Percentiles rank a stretch among this genome's conserved stretches.
phyloP scores from a whole-genome alignment of 1,140 invertebrate genomes.

The Araneus ventricosus region DNA sequence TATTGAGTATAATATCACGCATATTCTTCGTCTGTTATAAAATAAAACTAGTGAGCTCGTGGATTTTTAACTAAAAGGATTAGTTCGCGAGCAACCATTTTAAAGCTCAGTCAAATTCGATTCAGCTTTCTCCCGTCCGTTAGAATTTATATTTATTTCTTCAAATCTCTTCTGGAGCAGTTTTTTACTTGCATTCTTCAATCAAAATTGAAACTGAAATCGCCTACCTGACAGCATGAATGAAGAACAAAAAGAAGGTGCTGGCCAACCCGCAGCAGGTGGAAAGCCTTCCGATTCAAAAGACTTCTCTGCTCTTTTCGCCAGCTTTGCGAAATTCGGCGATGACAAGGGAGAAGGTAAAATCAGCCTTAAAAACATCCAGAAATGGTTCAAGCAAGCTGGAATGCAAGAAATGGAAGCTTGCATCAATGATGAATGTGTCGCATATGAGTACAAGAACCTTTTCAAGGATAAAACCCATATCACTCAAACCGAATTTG shows the following conservation, averaged over 20 bases:
- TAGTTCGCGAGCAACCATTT: no score
- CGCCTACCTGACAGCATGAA: neutral
- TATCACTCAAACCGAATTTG: neutral
- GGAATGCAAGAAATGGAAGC: neutral
- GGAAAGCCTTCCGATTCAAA: neutral
- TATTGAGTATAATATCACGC: no score
- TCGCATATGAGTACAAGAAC: neutral
- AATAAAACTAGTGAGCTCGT: no score
- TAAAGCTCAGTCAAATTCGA: no score
- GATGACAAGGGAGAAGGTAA: neutral
- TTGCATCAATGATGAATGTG: neutral
- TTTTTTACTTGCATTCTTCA: neutral
- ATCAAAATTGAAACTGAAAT: neutral
- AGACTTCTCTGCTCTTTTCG: neutral
- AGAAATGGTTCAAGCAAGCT: neutral
- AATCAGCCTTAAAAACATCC: neutral
- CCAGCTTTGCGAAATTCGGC: neutral
- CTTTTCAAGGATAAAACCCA: neutral
- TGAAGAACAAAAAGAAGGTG: neutral
- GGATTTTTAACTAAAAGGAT: no score
- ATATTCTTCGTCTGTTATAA: no score
- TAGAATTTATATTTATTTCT: no score
- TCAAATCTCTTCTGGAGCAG: neutral
- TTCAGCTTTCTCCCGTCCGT: no score
- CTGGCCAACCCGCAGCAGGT: neutral